Conservation (phyloP, 2,888 invertebrate genomes). For the Cryptops parisi region DNA sequence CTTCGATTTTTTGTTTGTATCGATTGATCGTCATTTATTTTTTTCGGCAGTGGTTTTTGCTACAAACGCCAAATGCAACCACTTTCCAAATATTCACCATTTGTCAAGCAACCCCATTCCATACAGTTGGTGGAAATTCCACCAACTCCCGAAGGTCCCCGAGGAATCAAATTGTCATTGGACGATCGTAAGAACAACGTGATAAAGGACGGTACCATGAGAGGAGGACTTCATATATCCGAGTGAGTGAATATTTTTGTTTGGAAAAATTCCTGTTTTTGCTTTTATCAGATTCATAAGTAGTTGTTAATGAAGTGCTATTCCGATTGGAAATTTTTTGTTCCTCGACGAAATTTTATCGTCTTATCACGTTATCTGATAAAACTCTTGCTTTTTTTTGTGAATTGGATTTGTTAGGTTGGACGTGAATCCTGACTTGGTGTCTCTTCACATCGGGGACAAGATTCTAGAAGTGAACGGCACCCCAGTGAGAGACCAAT, state of each 20-base stretch:
- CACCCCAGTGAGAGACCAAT: conserved; percentile 63
- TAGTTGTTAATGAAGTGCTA: too few species aligned
- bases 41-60: conserved; percentile 49
- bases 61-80: conserved; percentile 57
- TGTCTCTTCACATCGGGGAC: conserved; percentile 82
- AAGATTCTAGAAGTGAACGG: conserved; percentile 86
- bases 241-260: conserved; percentile 20
- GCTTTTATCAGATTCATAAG: too few species aligned
- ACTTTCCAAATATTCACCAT: conserved; percentile 35
- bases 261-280: too few species aligned
- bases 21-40: neutral
- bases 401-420: conserved; percentile 41
- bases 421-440: conserved; percentile 62
- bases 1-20: neutral
- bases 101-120: conserved; percentile 48
- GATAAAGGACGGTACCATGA: conserved; percentile 32
- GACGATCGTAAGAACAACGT: conserved; percentile 39
- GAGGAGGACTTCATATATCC: conserved; percentile 53
- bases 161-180: conserved; percentile 48
- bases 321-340: too few species aligned
- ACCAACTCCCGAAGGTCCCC: conserved; percentile 35
- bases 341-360: too few species aligned
- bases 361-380: too few species aligned
- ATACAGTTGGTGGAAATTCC: conserved; percentile 73
- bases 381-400: neutral